Evolutionary conservation across 35 echinoderm and acorn worm genomes (phyloP).

Genomic region (Strongylocentrotus purpuratus): DNA sequence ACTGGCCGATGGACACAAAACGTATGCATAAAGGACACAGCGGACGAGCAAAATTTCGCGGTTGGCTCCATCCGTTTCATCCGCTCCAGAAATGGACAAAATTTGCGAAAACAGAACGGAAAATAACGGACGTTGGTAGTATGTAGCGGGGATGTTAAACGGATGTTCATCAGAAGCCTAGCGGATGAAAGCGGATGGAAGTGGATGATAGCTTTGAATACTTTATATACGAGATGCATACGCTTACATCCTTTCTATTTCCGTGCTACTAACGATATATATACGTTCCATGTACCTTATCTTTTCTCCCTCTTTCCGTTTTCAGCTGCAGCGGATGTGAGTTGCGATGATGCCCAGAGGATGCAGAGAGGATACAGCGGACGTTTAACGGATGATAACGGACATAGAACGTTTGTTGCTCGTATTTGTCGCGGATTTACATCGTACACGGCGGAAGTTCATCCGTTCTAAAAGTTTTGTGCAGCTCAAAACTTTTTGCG

Average conservation of each 20-base stretch:
- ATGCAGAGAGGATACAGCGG: conserved; percentile 16
- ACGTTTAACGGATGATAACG: conserved; percentile 41
- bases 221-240: conserved; percentile 22
- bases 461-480: conserved; percentile 22
- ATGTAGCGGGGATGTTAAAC: too few relatives aligned
- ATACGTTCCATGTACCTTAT: conserved; percentile 11
- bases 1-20: conserved; percentile 41
- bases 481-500: conserved; percentile 26
- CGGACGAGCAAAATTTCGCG: conserved; percentile 16
- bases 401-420: conserved; percentile 33
- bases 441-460: conserved; percentile 37
- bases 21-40: conserved; percentile 35
- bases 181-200: too few relatives aligned
- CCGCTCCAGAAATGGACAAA: too few relatives aligned
- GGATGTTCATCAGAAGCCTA: too few relatives aligned
- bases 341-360: conserved; percentile 19
- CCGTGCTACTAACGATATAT: conserved; percentile 24
- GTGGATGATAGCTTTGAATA: neutral
- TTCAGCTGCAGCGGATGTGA: conserved; percentile 25
- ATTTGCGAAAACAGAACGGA: too few relatives aligned
- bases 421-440: conserved; percentile 32
- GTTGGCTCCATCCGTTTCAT: too few relatives aligned
- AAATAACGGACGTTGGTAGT: too few relatives aligned
- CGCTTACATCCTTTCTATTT: conserved; percentile 20
- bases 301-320: conserved; percentile 28